These are phyloP conservation scores for Ovis aries DNA, from an alignment of 2,113 vertebrate species.

Conservation along the genomic window ARS-UI_Ramb_v3.0 NC_056062.1:14485001-14485500, in stretches of 20 bases:
- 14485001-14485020: not conserved
- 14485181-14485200: not conserved
- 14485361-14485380: not conserved
- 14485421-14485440: rapidly evolving
- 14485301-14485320: not conserved
- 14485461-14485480: rapidly evolving
- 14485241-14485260: rapidly evolving
- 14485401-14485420: rapidly evolving
- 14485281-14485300: not conserved
- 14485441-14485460: rapidly evolving
- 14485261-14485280: not conserved
- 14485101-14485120: not conserved
- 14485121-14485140: not conserved
- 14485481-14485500: rapidly evolving
- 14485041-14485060: not conserved
- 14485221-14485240: rapidly evolving
- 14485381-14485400: rapidly evolving
- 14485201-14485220: rapidly evolving
- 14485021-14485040: not conserved
- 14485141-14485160: not conserved
- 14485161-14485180: rapidly evolving
- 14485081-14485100: not conserved
- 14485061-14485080: too few relatives aligned
- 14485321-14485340: not conserved
- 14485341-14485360: not conserved